Conservation (phyloP, 2,113 vertebrate species). For the Austrofundulus limnaeus region DNA sequence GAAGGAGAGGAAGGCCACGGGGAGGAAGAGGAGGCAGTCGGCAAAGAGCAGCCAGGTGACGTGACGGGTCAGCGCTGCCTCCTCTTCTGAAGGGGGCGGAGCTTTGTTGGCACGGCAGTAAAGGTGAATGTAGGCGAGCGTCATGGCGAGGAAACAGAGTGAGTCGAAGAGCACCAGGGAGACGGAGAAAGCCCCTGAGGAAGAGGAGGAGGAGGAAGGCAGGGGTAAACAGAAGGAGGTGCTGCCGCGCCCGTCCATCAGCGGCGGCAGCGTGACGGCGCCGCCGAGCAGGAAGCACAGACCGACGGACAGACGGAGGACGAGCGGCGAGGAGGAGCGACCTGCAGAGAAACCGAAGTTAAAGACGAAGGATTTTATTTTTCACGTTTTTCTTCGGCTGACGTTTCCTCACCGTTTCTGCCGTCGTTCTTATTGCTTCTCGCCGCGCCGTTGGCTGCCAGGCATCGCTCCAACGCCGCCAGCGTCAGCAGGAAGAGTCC, state of each 20-base stretch:
- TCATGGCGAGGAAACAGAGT: constrained; percentile 90
- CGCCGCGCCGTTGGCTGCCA: background rate
- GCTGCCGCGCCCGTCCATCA: constrained; percentile 78
- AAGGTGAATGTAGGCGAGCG: constrained; percentile 85
- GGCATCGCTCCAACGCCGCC: constrained; percentile 84
- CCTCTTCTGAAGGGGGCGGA: constrained; percentile 68
- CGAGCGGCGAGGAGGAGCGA: background rate
- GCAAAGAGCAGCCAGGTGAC: constrained; percentile 91
- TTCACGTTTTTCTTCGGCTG: too few species aligned
- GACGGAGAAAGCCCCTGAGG: constrained; percentile 83
- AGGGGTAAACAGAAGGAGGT: constrained; percentile 88
- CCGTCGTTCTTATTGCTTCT: constrained; percentile 2
- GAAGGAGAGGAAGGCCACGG: constrained; percentile 90
- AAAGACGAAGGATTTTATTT: too few species aligned
- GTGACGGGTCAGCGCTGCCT: constrained; percentile 88
- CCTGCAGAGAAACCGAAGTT: constrained; percentile 15
- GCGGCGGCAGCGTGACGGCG: constrained; percentile 82
- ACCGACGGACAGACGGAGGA: constrained; percentile 30
- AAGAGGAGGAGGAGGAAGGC: constrained; percentile 74
- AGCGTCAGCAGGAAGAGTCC: constrained; percentile 89
- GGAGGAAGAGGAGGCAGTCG: constrained; percentile 92
- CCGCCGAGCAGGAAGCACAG: constrained; percentile 76
- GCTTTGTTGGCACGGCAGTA: constrained; percentile 78
- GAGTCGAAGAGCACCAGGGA: constrained; percentile 89
- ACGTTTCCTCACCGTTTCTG: constrained; percentile 26